phyloP scores from a whole-genome alignment of 2,113 vertebrate genomes.

The Lepus timidus region DNA sequence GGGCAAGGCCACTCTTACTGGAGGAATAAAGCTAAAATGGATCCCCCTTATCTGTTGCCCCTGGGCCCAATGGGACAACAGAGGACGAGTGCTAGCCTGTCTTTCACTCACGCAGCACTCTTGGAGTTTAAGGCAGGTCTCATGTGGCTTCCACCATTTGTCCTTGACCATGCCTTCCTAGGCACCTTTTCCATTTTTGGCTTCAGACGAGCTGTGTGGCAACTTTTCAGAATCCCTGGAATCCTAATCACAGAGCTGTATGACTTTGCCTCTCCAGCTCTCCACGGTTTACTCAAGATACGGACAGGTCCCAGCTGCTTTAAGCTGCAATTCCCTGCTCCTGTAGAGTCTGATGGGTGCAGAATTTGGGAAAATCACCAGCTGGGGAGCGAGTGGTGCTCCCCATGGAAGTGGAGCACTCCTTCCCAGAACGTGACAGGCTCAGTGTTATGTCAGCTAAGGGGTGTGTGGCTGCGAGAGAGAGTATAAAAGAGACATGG shows the following conservation, averaged over 20 bases:
- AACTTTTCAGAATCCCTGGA: neutral
- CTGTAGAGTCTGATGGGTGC: neutral
- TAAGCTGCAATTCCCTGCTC: neutral
- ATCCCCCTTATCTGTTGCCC: neutral
- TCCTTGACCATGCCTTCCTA: neutral
- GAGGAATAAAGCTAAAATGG: neutral
- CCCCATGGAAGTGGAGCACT: neutral
- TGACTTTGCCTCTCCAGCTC: neutral
- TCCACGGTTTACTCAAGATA: neutral
- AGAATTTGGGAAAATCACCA: neutral
- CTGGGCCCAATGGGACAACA: neutral
- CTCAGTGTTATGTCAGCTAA: neutral
- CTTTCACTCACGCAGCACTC: no score
- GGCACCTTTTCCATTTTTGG: neutral
- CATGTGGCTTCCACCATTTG: neutral
- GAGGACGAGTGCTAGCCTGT: neutral
- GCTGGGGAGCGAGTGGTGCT: neutral
- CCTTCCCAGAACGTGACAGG: neutral
- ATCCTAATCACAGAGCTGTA: neutral
- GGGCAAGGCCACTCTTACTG: neutral
- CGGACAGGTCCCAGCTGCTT: neutral
- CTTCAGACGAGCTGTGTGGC: neutral
- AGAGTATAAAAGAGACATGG: no score
- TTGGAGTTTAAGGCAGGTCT: neutral
- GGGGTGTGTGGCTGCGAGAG: neutral